Evolutionary conservation across 35 echinoderm and acorn worm species (phyloP), one percentile per base, ranked within the genome.

Genomic region (Apostichopus californicus): DNA sequence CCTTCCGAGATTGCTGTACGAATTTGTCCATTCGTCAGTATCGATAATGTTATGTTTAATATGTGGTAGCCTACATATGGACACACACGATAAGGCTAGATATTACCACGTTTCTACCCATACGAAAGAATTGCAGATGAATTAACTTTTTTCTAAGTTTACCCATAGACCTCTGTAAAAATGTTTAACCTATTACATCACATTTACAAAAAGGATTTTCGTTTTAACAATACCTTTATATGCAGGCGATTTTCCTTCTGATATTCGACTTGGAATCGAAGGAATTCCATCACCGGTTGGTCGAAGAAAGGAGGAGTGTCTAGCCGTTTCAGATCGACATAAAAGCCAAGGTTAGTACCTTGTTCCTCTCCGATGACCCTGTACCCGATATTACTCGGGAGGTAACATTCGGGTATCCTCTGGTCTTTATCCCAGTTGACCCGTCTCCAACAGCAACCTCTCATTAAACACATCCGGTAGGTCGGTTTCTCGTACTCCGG

Each of bases 161-260:
- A 46, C 34, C 34, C 34, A 46, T 4, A 46, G 34, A 46, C 34
- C 34, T 46, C 34, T 46, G 34, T 46, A 46, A 46, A 46, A 46
- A 25, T 25, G 34, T 46, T 46, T 0, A 46, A 46, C 34, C 1
- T 25, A 46, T 46, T 46, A 46, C 34, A 46, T 46, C 34, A 81
- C 18, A 12, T 20, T 23, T 81, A 20, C 78, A 46, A 46, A 1
- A 46, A 81, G n/a, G 11, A 25, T 23, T 13, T 0, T 46, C 34
- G 34, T 46, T 46, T 54, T 54, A 5, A 78, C 20, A 23, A 25
- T 94, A 98, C 97, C 97, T 98, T 98, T 17, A 98, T 63, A 80
- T 98, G 97, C 6, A 96, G 89, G 13, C 93, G 92, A 81, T 98
- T 94, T 22, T 98, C 95, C 13, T 91, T 87, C 75, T 98, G 95